These are phyloP conservation scores for Gorsachius magnificus DNA, from an alignment of 2,797 vertebrate species.

Conservation along the genomic window DNA sequence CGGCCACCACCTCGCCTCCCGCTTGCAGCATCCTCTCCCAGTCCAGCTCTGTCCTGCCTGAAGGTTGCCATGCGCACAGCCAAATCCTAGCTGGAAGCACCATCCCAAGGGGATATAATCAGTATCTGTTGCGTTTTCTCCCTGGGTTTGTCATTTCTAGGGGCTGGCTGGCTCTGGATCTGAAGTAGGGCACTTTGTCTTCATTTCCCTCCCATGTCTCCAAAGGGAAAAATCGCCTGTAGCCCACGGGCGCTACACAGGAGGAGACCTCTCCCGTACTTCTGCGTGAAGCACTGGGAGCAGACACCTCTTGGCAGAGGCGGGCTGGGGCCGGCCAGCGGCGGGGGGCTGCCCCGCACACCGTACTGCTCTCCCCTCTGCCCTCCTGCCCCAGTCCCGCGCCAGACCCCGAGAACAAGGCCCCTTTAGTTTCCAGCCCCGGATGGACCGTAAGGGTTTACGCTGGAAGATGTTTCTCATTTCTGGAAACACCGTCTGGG, in stretches of 20 bases:
- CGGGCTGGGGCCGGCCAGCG: neutral
- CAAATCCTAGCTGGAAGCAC: neutral
- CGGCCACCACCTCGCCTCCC: neutral
- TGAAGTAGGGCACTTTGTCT: neutral
- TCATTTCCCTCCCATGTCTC: neutral
- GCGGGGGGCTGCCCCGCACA: neutral
- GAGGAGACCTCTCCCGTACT: neutral
- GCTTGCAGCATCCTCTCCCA: neutral
- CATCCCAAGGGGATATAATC: neutral
- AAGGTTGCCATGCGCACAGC: too few species aligned
- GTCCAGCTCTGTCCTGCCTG: neutral
- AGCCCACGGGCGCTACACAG: too few species aligned
- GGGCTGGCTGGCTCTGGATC: neutral
- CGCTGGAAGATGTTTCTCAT: conserved; percentile 5
- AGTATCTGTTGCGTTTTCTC: neutral
- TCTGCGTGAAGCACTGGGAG: neutral
- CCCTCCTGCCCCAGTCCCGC: neutral
- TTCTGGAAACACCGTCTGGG: neutral
- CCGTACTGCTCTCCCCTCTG: neutral
- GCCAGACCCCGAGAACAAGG: neutral
- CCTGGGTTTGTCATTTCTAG: neutral
- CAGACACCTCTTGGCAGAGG: neutral
- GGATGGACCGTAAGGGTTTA: neutral
- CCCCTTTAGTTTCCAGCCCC: neutral
- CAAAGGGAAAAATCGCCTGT: neutral